Evolutionary conservation across 2,113 vertebrate species (phyloP), one percentile per base, ranked within the genome.

Genomic region (Platysteira castanea): DNA sequence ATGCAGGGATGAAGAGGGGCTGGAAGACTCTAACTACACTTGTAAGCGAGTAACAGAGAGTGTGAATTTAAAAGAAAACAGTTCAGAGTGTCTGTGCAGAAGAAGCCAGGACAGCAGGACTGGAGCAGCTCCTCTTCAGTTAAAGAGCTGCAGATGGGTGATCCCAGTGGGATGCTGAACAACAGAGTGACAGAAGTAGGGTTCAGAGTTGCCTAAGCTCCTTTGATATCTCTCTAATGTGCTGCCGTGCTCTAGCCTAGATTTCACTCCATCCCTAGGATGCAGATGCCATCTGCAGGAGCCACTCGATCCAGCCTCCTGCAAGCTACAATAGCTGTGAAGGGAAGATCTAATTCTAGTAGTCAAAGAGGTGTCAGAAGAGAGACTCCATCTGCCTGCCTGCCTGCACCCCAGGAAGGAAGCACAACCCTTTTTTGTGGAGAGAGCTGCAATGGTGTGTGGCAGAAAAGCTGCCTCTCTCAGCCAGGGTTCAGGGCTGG

Each of bases 281-380:
- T 80, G 95, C 93, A 95, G 93, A 89, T 95, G 95, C 96, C 96
- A 94, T 74, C 94, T 97, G 92, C 96, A 95, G 96, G 90, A 95
- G 50, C 80, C 44, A n/a, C 42, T 86, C 0, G 14, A 49, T 87
- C 70, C 67, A 88, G 61, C 53, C 49, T 94, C 70, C 35, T 63
- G 52, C 50, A 68, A 70, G 41, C 85, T 61, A 15, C 81, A 79
- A 13, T 5, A 64, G 77, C 49, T 71, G 64, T 8, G 39, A 57
- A 49, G 39, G 52, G 69, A 93, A 87, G 56, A 46, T 28, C 44
- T 63, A 15, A 74, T 57, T 71, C 41, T 61, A 31, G 47, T 5
- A 57, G 46, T 60, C 5, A 2, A 81, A 82, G 71, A 75, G 10
- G 18, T 50, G 33, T 68, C 44, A 52, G 56, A 78, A 52, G 64